Percentiles rank a stretch among this genome's conserved stretches.
phyloP scores from a whole-genome alignment of 2,797 vertebrate genomes.

The Sphaeramia orbicularis region DNA sequence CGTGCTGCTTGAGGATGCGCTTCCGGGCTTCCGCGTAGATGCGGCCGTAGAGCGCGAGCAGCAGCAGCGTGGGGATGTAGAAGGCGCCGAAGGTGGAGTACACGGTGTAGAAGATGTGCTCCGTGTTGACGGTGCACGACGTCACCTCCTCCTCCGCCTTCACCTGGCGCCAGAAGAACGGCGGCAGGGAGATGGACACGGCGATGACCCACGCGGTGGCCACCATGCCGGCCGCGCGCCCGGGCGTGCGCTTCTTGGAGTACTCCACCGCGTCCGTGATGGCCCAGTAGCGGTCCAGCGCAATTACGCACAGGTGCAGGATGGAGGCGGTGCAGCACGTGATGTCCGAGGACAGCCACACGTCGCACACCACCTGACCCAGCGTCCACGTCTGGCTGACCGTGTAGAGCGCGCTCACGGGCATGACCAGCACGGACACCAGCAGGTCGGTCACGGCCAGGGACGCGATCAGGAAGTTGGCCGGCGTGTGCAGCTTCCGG shows the following conservation, averaged over 20 bases:
- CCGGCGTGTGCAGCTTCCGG: conserved; percentile 93
- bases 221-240: conserved; percentile 92
- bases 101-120: conserved; percentile 96
- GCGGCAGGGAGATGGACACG: conserved; percentile 95
- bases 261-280: conserved; percentile 97
- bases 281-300: conserved; percentile 97
- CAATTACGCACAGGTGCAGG: conserved; percentile 96
- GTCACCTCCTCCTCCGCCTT: conserved; percentile 91
- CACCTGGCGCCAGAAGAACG: conserved; percentile 95
- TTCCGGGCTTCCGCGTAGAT: conserved; percentile 96
- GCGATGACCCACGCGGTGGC: conserved; percentile 94
- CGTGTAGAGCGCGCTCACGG: conserved; percentile 92
- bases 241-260: conserved; percentile 91
- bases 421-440: conserved; percentile 96
- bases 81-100: conserved; percentile 98
- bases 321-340: conserved; percentile 98
- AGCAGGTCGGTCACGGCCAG: conserved; percentile 95
- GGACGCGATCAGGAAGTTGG: conserved; percentile 96
- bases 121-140: conserved; percentile 93
- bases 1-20: conserved; percentile 94
- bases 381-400: conserved; percentile 93
- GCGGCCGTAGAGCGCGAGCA: conserved; percentile 93
- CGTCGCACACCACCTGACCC: conserved; percentile 92
- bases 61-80: conserved; percentile 95
- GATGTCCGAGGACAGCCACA: conserved; percentile 96